Evolutionary conservation across 2,113 vertebrate species (phyloP).

Genomic region (Mobula hypostoma): DNA sequence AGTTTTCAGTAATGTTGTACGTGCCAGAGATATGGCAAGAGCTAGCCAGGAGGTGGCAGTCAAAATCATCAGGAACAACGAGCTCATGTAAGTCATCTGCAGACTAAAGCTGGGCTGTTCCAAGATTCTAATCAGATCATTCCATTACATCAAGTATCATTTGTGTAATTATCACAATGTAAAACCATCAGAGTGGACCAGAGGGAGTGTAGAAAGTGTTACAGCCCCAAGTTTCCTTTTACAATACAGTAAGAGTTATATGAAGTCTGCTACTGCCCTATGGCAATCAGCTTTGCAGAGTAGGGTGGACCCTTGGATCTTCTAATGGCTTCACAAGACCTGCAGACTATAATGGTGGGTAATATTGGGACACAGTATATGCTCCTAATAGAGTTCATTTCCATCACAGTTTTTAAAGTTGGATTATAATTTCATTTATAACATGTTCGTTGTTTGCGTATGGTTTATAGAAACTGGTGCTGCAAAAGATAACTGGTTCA

Average conservation of each 20-base stretch:
- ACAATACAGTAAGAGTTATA: background rate
- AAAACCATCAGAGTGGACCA: background rate
- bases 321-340: background rate
- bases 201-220: background rate
- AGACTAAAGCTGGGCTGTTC: background rate
- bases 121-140: background rate
- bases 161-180: background rate
- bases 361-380: background rate
- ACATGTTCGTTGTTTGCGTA: background rate
- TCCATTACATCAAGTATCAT: background rate
- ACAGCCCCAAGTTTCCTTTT: background rate
- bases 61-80: slow-evolving; percentile 98
- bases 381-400: background rate
- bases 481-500: too few relatives aligned
- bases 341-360: background rate
- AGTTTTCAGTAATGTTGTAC: slow-evolving; percentile 94
- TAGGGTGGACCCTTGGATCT: background rate
- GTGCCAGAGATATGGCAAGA: slow-evolving; percentile 88
- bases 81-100: slow-evolving; percentile 82
- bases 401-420: background rate
- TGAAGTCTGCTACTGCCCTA: background rate
- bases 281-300: background rate
- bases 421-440: background rate
- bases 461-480: background rate
- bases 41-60: slow-evolving; percentile 96